These are phyloP conservation scores for Discoglossus pictus DNA, from an alignment of 2,797 vertebrate genomes.

Conservation along the genomic window DNA sequence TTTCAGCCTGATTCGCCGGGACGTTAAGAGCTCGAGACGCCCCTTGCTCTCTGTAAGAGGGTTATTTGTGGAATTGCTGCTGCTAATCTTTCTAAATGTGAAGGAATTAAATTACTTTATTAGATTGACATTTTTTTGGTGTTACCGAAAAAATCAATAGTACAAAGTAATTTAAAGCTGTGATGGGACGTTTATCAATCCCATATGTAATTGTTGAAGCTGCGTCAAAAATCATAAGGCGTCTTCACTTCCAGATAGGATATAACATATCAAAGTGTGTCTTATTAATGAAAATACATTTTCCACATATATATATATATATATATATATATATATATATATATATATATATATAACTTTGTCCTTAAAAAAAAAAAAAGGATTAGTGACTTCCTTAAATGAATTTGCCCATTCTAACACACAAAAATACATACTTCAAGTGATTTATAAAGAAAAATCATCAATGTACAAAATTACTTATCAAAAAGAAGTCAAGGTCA, in stretches of 20 bases:
- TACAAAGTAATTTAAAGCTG: conserved; percentile 49
- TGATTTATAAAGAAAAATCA: no score
- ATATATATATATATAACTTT: no score
- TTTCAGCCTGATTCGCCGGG: conserved; percentile 65
- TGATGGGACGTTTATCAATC: conserved; percentile 39
- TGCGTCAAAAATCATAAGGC: conserved; percentile 34
- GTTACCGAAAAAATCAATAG: conserved; percentile 50
- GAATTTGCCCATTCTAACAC: no score
- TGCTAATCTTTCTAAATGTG: conserved; percentile 44
- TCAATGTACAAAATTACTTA: no score
- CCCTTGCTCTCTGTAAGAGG: conserved; percentile 54
- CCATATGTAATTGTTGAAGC: conserved; percentile 38
- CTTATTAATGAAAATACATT: no score
- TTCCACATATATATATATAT: no score
- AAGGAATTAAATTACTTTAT: conserved; percentile 49
- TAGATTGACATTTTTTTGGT: conserved; percentile 49
- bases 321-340: no score
- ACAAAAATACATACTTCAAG: no score
- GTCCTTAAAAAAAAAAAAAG: no score
- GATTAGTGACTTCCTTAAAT: no score
- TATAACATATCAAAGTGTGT: no score
- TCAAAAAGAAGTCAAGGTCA: no score
- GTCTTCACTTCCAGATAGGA: conserved; percentile 6
- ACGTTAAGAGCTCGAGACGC: conserved; percentile 57
- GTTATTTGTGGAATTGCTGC: conserved; percentile 46